Conservation (phyloP, 2,113 vertebrate genomes). For the Campylomormyrus tamandua region DNA sequence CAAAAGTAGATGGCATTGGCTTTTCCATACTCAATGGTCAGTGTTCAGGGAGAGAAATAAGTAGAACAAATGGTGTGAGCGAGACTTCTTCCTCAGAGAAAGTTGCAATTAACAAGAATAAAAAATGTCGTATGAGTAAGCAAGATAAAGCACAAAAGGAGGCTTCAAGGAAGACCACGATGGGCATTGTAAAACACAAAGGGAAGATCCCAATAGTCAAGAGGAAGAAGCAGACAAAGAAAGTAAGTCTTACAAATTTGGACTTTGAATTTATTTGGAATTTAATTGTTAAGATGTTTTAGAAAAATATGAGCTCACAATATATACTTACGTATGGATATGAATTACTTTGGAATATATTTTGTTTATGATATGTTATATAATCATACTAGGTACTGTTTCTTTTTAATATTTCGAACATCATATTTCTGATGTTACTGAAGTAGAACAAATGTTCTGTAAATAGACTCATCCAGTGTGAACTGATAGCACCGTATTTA, state of each 20-base stretch:
- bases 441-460: not conserved
- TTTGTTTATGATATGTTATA: not conserved
- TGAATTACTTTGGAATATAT: not conserved
- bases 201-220: slow-evolving; percentile 30
- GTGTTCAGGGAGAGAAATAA: slow-evolving; percentile 44
- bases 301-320: not conserved
- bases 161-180: slow-evolving; percentile 35
- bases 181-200: slow-evolving; percentile 43
- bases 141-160: slow-evolving; percentile 25
- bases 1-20: slow-evolving; percentile 48
- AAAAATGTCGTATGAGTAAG: slow-evolving; percentile 51
- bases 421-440: slow-evolving; percentile 3
- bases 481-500: slow-evolving; percentile 21
- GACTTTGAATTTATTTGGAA: not conserved
- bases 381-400: not conserved
- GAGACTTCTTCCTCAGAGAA: slow-evolving; percentile 51
- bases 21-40: slow-evolving; percentile 49
- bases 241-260: slow-evolving; percentile 42
- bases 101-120: slow-evolving; percentile 45
- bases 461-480: not conserved
- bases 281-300: not conserved
- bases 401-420: not conserved
- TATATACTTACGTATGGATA: not conserved
- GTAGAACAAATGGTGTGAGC: slow-evolving; percentile 51
- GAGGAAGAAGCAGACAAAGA: slow-evolving; percentile 36